Evolutionary conservation across 1,140 invertebrate genomes (phyloP).

Genomic region (Apis dorsata): DNA sequence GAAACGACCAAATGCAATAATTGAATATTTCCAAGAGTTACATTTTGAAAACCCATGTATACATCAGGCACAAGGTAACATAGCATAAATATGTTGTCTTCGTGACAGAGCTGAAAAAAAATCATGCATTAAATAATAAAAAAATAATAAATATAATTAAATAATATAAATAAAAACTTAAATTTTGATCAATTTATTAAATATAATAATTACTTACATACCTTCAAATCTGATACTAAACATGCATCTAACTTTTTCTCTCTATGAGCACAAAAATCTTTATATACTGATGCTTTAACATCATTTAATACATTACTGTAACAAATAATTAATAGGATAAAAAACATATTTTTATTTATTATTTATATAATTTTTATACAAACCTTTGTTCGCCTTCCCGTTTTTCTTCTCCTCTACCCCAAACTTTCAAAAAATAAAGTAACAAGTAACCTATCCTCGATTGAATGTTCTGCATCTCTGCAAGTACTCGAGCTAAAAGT

Average conservation of each 20-base stretch:
- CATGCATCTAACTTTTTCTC: slow-evolving; percentile 89
- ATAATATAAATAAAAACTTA: background rate
- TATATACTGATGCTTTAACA: slow-evolving; percentile 91
- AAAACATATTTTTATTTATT: background rate
- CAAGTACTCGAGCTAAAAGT: slow-evolving; percentile 86
- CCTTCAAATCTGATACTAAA: slow-evolving; percentile 89
- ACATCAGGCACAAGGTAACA: slow-evolving; percentile 95
- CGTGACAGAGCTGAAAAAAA: slow-evolving; percentile 86
- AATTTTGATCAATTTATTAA: background rate
- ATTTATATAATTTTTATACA: background rate
- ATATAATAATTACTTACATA: slow-evolving; percentile 64
- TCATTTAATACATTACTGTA: slow-evolving; percentile 81
- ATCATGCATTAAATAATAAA: background rate
- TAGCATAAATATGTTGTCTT: slow-evolving; percentile 92
- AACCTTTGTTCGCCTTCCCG: slow-evolving; percentile 81
- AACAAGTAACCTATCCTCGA: slow-evolving; percentile 91
- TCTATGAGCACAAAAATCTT: slow-evolving; percentile 90
- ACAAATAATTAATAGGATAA: slow-evolving; percentile 37
- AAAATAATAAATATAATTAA: background rate
- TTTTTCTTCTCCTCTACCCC: slow-evolving; percentile 82
- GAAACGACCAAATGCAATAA: slow-evolving; percentile 93
- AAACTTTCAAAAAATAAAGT: slow-evolving; percentile 92
- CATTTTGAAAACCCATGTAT: slow-evolving; percentile 93
- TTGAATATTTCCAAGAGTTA: slow-evolving; percentile 91
- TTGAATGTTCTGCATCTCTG: slow-evolving; percentile 87